Percentiles rank a stretch among this genome's conserved stretches.
phyloP scores from a whole-genome alignment of 2,888 invertebrate genomes.

The Keiferia lycopersicella region DNA sequence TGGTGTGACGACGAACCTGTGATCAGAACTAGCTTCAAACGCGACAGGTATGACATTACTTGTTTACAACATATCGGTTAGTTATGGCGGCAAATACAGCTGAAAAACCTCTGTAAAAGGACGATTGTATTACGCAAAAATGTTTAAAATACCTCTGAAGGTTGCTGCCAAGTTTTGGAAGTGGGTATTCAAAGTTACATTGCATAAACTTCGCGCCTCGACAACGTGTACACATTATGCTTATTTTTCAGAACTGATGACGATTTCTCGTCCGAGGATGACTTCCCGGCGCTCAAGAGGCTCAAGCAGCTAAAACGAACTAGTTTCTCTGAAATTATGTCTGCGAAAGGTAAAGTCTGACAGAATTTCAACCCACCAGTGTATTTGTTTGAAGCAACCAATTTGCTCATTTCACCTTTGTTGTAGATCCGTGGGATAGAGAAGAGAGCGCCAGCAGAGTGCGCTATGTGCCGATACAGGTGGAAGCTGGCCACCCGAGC shows the following conservation, averaged over 20 bases:
- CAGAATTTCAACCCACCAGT: neutral
- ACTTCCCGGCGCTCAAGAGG: constrained; percentile 64
- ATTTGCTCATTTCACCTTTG: constrained; percentile 5
- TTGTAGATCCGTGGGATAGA: constrained; percentile 53
- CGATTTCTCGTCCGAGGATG: constrained; percentile 68
- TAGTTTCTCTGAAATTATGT: constrained; percentile 62
- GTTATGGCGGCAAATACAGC: constrained; percentile 77
- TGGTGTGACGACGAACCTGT: constrained; percentile 59
- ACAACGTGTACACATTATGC: constrained; percentile 23
- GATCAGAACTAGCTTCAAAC: constrained; percentile 64
- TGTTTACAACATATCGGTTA: constrained; percentile 69
- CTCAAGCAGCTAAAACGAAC: constrained; percentile 62
- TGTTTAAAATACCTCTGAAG: constrained; percentile 65
- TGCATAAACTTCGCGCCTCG: constrained; percentile 6
- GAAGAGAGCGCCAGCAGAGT: constrained; percentile 52
- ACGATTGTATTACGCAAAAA: constrained; percentile 40
- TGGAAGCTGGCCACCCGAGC: constrained; percentile 64
- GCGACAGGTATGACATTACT: constrained; percentile 77
- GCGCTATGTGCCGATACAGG: constrained; percentile 68
- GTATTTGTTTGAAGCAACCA: neutral
- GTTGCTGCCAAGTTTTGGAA: constrained; percentile 69
- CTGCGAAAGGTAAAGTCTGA: constrained; percentile 53
- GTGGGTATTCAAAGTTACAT: constrained; percentile 45
- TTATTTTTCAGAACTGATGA: constrained; percentile 65
- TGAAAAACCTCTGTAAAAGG: constrained; percentile 41